Percentiles rank a stretch among this genome's conserved stretches.
Conservation (phyloP, 2,888 invertebrate species). For the Acanthosepion pharaonis region DNA sequence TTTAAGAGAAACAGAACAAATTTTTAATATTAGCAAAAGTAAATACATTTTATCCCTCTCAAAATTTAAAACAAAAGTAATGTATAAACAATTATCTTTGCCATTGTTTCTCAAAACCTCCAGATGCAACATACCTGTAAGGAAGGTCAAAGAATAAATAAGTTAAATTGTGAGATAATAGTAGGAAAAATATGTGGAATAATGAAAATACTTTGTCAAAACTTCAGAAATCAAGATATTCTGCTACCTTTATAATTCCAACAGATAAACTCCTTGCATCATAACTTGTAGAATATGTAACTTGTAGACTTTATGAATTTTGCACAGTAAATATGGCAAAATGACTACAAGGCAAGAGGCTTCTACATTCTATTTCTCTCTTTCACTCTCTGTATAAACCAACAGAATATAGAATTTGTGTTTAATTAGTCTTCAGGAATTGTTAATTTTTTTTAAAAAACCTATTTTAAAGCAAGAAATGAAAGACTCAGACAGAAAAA, state of each 20-base stretch:
- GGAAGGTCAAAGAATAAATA: neutral
- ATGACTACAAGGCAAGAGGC: neutral
- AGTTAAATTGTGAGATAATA: neutral
- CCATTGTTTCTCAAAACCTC: neutral
- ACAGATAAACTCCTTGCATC: neutral
- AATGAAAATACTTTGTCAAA: neutral
- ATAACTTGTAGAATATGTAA: neutral
- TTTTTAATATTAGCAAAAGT: neutral
- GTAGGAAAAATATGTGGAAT: neutral
- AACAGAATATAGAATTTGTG: neutral
- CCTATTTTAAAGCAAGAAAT: neutral
- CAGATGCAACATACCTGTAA: neutral
- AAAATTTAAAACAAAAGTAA: neutral
- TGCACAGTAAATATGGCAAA: neutral
- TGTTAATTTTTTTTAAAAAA: neutral
- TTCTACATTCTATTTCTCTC: neutral
- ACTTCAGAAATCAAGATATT: neutral
- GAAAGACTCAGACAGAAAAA: neutral
- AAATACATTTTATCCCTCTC: neutral
- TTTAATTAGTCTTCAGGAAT: neutral
- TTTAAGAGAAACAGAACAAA: neutral
- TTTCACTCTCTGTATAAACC: neutral
- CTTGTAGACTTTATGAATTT: neutral
- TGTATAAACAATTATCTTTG: neutral
- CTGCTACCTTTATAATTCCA: neutral